A percentile compares a stretch with the other conserved stretches of the same genome.
Evolutionary conservation across 2,888 invertebrate species (phyloP).

Genomic region (Gonocerus acuteangulatus): DNA sequence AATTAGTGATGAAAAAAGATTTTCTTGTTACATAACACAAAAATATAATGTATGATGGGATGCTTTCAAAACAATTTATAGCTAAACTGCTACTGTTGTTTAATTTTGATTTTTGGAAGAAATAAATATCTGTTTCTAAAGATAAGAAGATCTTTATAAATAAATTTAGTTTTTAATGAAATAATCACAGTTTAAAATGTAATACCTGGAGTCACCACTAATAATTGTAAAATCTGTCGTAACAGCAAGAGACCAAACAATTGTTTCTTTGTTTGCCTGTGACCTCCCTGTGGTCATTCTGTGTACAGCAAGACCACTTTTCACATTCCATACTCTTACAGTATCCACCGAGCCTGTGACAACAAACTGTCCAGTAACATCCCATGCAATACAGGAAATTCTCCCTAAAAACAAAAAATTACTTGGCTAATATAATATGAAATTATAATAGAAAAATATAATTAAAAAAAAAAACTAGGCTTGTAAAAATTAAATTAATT

Average conservation of each 20-base stretch:
- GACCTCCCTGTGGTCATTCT: slow-evolving; percentile 65
- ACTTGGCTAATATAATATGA: neutral
- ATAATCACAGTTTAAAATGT: no score
- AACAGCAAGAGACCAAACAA: slow-evolving; percentile 81
- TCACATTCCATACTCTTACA: slow-evolving; percentile 79
- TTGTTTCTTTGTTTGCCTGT: slow-evolving; percentile 58
- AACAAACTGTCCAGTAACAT: slow-evolving; percentile 62
- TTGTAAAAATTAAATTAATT: neutral
- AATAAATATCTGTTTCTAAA: no score
- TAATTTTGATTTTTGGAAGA: no score
- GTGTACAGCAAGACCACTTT: slow-evolving; percentile 74
- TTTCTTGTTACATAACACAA: no score
- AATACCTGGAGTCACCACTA: slow-evolving; percentile 66
- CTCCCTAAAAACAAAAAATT: slow-evolving; percentile 46
- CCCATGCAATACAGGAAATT: slow-evolving; percentile 81
- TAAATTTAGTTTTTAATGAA: no score
- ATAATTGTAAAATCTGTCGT: slow-evolving; percentile 73
- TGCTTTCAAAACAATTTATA: no score
- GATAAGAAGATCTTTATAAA: no score
- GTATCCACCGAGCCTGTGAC: slow-evolving; percentile 72
- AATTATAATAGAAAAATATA: neutral
- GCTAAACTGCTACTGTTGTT: no score
- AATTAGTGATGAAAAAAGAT: no score
- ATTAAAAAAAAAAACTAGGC: no score
- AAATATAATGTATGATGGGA: no score